Evolutionary conservation across 1,140 invertebrate species (phyloP).

Genomic region (Pararge aegeria): DNA sequence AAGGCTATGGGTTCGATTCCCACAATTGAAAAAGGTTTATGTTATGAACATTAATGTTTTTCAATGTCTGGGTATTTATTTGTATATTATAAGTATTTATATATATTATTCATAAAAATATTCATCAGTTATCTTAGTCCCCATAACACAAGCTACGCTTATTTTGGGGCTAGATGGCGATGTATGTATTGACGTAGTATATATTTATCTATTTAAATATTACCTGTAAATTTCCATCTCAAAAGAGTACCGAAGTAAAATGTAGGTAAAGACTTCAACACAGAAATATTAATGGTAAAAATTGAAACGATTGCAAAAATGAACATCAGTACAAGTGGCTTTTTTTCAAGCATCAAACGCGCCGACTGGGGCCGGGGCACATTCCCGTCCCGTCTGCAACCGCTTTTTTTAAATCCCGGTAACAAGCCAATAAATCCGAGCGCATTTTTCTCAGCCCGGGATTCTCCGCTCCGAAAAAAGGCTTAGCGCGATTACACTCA

Average conservation of each 20-base stretch:
- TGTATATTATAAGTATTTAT: no score
- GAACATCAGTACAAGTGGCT: constrained; percentile 55
- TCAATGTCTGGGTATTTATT: no score
- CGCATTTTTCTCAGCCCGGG: constrained; percentile 62
- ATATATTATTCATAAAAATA: no score
- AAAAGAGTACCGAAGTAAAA: background rate
- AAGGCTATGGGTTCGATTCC: no score
- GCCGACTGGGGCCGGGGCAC: constrained; percentile 45
- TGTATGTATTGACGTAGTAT: no score
- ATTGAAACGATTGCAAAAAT: constrained; percentile 61
- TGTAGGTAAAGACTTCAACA: background rate
- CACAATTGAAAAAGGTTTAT: no score
- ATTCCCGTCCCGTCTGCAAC: constrained; percentile 57
- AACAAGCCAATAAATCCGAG: constrained; percentile 77
- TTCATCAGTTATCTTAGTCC: no score
- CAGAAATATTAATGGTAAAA: constrained; percentile 28
- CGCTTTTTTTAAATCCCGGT: constrained; percentile 73
- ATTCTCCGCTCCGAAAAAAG: constrained; percentile 56
- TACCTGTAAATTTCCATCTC: background rate
- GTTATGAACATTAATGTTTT: no score
- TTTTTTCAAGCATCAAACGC: constrained; percentile 58
- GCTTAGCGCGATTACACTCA: constrained; percentile 74
- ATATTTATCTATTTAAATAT: no score
- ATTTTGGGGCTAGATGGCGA: no score
- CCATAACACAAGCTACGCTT: no score